These are phyloP conservation scores for Oryzaephilus surinamensis DNA, from an alignment of 1,140 invertebrate species.

Conservation along the genomic window DNA sequence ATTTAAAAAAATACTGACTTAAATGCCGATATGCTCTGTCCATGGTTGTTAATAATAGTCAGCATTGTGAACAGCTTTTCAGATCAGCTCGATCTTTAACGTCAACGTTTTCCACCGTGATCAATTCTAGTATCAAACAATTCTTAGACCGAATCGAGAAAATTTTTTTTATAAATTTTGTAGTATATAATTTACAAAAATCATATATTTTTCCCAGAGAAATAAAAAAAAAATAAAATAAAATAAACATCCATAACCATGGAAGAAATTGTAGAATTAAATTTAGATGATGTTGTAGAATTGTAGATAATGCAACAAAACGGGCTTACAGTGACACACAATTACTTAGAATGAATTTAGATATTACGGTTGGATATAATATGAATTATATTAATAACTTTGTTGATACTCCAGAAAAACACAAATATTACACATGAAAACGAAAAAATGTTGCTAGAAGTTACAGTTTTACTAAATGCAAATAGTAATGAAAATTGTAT, in stretches of 20 bases:
- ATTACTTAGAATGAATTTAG: no score
- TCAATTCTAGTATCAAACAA: background rate
- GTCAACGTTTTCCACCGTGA: background rate
- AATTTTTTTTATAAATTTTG: background rate
- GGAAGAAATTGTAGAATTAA: background rate
- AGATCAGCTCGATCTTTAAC: background rate
- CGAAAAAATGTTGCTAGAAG: no score
- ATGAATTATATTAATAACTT: no score
- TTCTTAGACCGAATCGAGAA: background rate
- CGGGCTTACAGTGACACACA: no score
- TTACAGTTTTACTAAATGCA: no score
- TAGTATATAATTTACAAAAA: background rate
- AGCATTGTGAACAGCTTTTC: background rate
- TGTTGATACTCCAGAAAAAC: no score
- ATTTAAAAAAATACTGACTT: background rate
- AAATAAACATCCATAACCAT: background rate
- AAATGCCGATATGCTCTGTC: background rate
- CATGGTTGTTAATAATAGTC: conserved; percentile 1
- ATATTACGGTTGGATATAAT: no score
- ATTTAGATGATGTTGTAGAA: background rate
- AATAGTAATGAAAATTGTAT: no score
- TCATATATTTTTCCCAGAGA: background rate
- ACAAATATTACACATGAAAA: no score
- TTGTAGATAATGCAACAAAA: no score
- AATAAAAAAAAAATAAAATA: background rate